Evolutionary conservation across 2,888 invertebrate genomes (phyloP), one percentile per base, ranked within the genome.

Genomic region (Drosophila ezoana): DNA sequence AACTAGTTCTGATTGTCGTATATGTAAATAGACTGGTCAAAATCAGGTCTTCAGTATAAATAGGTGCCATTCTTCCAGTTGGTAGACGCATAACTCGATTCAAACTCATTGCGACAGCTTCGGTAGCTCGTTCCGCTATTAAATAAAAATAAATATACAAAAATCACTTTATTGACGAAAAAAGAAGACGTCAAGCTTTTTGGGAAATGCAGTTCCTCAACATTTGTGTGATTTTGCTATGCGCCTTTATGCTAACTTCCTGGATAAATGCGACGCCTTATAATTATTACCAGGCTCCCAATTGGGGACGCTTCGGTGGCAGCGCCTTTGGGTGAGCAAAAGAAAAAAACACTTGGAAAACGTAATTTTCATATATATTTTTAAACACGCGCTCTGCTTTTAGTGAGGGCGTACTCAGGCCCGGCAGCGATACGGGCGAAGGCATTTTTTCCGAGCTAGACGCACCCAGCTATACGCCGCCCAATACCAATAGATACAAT

Each of bases 21-120:
- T 61, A 47, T 61, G 18, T 61, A 45, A 67, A 62, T 47, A 28
- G 47, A 76, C 74, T 35, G 58, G 57, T 68, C 56, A 57, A 20
- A 28, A 52, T 58, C 72, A 37, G n/a, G 56, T 53, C 16, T 16
- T 14, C n/a, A 11, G 57, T 74, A 76, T 74, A 74, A 74, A 76
- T 65, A 76, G 77, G 38, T 45, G 40, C 37, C 28, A 43, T 57
- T 53, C 56, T 57, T 41, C 37, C 33, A 18, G 28, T 13, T 37
- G 14, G 16, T 14, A 49, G 18, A 28, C 53, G 33, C 73, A 73
- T 18, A 60, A 16, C 40, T 32, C 28, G n/a, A 45, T 33, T 45
- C 40, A 33, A 41, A 3, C 52, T 65, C 43, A 63, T 9, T 38
- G 57, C 11, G 72, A 45, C 37, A 53, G 45, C 64, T 56, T 57